Evolutionary conservation across 2,888 invertebrate species (phyloP), one percentile per base, ranked within the genome.

Genomic region (Biston stratarius): DNA sequence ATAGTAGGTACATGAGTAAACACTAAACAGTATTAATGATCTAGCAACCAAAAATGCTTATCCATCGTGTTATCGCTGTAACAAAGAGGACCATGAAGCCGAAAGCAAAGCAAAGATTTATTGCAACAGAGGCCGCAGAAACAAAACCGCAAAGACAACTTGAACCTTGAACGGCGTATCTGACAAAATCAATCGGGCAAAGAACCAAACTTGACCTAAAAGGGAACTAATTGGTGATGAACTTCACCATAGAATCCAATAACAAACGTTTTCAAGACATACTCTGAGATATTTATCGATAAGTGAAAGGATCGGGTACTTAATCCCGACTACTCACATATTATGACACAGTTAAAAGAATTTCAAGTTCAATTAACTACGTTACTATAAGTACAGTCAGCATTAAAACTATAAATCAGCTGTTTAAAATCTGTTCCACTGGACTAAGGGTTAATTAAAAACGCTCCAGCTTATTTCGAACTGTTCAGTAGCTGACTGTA

Each of bases 141-240:
- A 92, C 91, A 83, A 91, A 91, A 92, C 90, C 89, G 92, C 92
- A 90, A 93, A 92, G 93, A 94, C 92, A 93, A 91, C 89, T 91
- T 86, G 84, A 84, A 92, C 94, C 94, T 94, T 94, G 94, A 92
- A 86, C 84, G 84, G 84, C 81, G 88, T 92, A 92, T 92, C 94
- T 92, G 92, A 92, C 92, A 92, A 93, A 94, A 94, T 93, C 92
- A 90, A 93, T 92, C 92, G 90, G 89, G 87, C 88, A 89, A 83
- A 77, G 84, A 84, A 87, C 89, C 89, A 92, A 90, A 89, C 92
- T 92, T 92, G 92, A 93, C 91, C 92, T 88, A 91, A 90, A 90
- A 91, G 81, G 71, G 33, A 55, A 59, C 47, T 83, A 85, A 86
- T 87, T 84, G 87, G 89, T 89, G 88, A 85, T 90, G 88, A 88